phyloP scores from a whole-genome alignment of 2,888 invertebrate species.

The Drosophila pullipes region DNA sequence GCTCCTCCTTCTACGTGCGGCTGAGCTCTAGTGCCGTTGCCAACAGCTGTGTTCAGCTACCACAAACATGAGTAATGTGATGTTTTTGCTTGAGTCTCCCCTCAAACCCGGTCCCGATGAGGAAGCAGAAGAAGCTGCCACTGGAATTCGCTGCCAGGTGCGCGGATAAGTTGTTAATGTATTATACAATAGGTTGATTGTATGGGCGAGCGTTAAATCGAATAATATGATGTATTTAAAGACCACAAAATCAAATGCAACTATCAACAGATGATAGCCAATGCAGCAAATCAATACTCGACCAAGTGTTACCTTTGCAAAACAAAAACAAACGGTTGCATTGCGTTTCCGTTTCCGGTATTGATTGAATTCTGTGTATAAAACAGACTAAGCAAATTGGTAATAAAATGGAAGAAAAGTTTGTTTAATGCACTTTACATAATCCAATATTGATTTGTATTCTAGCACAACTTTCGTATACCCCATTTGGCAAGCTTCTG shows the following conservation, averaged over 20 bases:
- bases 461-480: neutral
- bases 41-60: constrained; percentile 64
- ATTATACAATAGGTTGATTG: constrained; percentile 54
- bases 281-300: constrained; percentile 4
- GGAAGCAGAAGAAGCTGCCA: constrained; percentile 14
- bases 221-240: constrained; percentile 45
- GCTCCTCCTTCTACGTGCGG: constrained; percentile 13
- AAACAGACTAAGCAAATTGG: neutral
- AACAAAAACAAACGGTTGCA: neutral
- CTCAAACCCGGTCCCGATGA: neutral
- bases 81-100: constrained; percentile 51
- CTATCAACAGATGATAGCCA: constrained; percentile 31
- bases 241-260: constrained; percentile 59
- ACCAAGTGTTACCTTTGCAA: neutral
- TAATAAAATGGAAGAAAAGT: neutral
- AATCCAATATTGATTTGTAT: neutral
- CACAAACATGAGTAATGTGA: constrained; percentile 77
- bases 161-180: constrained; percentile 51
- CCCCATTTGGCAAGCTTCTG: neutral
- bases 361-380: neutral
- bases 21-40: constrained; percentile 17
- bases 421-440: too few relatives aligned
- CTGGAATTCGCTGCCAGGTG: constrained; percentile 55
- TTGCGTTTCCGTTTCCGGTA: neutral
- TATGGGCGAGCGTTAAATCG: neutral